Evolutionary conservation across 2,888 invertebrate genomes (phyloP), one percentile per base, ranked within the genome.

Genomic region (Pyrocoelia pectoralis): DNA sequence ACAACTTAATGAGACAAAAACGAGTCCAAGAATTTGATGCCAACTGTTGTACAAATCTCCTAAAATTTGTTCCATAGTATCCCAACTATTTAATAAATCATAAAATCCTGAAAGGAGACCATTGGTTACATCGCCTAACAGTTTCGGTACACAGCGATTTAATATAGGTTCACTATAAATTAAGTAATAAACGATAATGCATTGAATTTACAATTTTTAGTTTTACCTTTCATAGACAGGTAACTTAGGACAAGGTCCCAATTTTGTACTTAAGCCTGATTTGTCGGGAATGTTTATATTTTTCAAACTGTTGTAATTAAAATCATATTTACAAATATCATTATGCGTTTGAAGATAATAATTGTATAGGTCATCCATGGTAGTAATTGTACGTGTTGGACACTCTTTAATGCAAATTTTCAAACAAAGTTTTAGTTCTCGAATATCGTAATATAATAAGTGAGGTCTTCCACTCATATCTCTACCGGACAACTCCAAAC

Each of bases 351-450:
- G 84, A 61, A 81, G 81, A 75, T 92, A 92, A 82, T 93, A 95
- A 29, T 84, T 79, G 71, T 89, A 85, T 12, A 97, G 83, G 48
- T 94, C 94, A 18, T 82, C 76, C 5, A 89, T 81, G n/a, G 83
- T 83, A 1, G 81, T 80, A 71, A 97, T 77, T 18, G 86, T 86
- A 63, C 81, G 84, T 61, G 86, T 86, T 0, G 97, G 97, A 78
- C 97, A 97, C 79, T 91, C 83, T 74, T 92, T 91, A 0, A 97
- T 95, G 80, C 97, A 97, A 68, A 97, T 89, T 82, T 94, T 93
- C 13, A 95, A 81, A 0, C 95, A 91, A 65, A 88, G 85, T 59
- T 88, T 86, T 9, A 95, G 83, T 76, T 95, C 88, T 63, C 85
- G 86, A 1, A 94, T 83, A 79, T 96, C 91, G 83, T 95, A 88